Evolutionary conservation across 2,888 invertebrate species (phyloP).

Genomic region (Apamea monoglypha): DNA sequence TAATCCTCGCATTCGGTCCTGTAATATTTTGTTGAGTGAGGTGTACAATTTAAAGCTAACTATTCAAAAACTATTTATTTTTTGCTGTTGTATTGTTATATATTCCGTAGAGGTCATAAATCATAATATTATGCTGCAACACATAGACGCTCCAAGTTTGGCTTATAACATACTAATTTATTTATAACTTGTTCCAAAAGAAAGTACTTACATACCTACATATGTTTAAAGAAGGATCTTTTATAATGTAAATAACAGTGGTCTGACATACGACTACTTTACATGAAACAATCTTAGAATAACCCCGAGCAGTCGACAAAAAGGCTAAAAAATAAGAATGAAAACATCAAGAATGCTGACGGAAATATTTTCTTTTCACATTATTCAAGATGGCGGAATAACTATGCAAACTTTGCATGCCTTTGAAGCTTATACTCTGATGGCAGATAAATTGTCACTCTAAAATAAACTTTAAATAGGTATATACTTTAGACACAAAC

Average conservation of each 20-base stretch:
- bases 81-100: not conserved
- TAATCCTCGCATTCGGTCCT: no score
- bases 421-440: conserved; percentile 1
- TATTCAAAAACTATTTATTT: not conserved
- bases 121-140: not conserved
- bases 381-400: conserved; percentile 18
- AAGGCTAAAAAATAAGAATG: not conserved
- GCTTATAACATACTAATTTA: not conserved
- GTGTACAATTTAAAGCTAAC: not conserved
- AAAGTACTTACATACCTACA: not conserved
- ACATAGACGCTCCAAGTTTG: not conserved
- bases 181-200: not conserved
- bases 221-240: not conserved
- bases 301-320: conserved; percentile 8
- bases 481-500: not conserved
- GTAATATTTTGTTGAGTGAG: not conserved
- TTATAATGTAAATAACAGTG: conserved; percentile 17
- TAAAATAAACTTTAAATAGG: not conserved
- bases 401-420: conserved; percentile 22
- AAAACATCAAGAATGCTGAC: conserved; percentile 22
- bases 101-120: not conserved
- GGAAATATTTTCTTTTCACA: conserved; percentile 36
- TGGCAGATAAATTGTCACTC: not conserved
- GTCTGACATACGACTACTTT: not conserved
- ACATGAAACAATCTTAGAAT: conserved; percentile 26